These are phyloP conservation scores for Pseudopipra pipra DNA, from an alignment of 2,113 vertebrate genomes.

Conservation along the genomic window DNA sequence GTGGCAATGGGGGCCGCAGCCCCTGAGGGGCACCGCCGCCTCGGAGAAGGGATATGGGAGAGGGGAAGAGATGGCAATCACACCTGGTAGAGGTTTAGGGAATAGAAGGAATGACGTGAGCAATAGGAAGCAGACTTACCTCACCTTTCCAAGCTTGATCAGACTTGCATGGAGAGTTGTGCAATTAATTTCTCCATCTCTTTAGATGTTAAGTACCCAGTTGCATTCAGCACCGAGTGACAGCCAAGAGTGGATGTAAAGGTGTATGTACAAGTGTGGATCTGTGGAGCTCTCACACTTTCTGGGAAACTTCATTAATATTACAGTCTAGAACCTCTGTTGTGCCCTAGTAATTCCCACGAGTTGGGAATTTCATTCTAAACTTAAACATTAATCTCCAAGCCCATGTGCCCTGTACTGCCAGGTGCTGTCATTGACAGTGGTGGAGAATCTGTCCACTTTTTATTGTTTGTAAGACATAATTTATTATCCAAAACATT, in stretches of 20 bases:
- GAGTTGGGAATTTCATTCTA: background rate
- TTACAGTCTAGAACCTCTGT: background rate
- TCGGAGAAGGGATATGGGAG: fast-evolving
- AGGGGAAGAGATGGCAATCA: background rate
- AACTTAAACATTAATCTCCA: background rate
- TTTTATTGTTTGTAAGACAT: background rate
- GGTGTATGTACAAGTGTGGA: background rate
- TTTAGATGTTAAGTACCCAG: background rate
- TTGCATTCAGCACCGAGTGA: background rate
- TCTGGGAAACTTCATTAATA: background rate
- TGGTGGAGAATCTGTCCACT: background rate
- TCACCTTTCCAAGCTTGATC: slow-evolving; percentile 40
- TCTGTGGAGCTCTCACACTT: fast-evolving
- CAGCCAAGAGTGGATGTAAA: background rate
- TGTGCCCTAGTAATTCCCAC: background rate
- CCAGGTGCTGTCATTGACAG: background rate
- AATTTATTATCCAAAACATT: background rate
- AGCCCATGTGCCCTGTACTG: background rate
- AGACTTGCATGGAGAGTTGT: background rate
- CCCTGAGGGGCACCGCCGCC: background rate
- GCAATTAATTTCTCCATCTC: background rate
- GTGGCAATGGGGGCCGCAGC: background rate
- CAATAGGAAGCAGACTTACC: slow-evolving; percentile 32
- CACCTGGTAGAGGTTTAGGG: background rate
- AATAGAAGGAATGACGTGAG: background rate